Evolutionary conservation across 2,113 vertebrate species (phyloP).

Genomic region (Gopherus flavomarginatus): DNA sequence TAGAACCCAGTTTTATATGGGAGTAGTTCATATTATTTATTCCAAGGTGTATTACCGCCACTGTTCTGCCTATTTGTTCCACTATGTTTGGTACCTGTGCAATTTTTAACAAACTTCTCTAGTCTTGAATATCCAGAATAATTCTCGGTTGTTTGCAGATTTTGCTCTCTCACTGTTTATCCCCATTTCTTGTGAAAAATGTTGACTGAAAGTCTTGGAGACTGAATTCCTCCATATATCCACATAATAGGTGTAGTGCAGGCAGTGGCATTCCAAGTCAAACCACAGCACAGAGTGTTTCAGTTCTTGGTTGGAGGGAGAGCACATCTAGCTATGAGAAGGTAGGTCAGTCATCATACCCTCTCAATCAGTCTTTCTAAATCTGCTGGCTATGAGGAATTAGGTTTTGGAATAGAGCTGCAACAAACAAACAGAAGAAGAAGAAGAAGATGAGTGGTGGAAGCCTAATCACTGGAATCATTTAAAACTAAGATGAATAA

Average conservation of each 20-base stretch:
- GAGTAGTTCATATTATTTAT: slow-evolving; percentile 19
- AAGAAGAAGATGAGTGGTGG: background rate
- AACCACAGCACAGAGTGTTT: background rate
- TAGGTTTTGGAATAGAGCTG: background rate
- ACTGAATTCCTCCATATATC: background rate
- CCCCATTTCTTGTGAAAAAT: background rate
- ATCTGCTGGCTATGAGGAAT: background rate
- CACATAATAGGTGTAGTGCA: background rate
- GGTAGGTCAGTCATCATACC: background rate
- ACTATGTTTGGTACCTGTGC: background rate
- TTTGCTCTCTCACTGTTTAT: background rate
- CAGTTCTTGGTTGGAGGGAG: background rate
- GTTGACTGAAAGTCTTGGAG: background rate
- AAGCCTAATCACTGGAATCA: background rate
- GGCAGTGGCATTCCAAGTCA: background rate
- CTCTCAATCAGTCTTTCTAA: background rate
- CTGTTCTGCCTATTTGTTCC: slow-evolving; percentile 18
- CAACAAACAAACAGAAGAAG: background rate
- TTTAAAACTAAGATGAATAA: background rate
- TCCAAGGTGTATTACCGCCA: background rate
- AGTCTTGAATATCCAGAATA: background rate
- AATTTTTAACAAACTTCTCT: background rate
- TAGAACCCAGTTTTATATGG: background rate
- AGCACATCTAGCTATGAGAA: background rate
- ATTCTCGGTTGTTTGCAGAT: background rate